Percentiles rank a stretch among this genome's conserved stretches.
These are phyloP conservation scores for Acanthis flammea DNA, from an alignment of 2,797 vertebrate species.

Conservation along the genomic window DNA sequence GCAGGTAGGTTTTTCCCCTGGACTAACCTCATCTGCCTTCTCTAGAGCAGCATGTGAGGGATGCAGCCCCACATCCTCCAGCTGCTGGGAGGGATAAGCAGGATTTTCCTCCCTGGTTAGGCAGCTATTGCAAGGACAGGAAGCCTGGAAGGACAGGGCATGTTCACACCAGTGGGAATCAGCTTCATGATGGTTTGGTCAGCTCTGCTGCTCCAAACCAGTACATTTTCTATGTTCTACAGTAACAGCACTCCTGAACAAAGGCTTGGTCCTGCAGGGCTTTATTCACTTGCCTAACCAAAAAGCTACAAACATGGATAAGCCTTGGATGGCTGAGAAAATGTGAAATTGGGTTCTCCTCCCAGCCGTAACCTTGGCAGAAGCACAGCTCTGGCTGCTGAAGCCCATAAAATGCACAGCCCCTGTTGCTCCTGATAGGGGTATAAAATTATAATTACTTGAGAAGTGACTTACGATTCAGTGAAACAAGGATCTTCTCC, in stretches of 20 bases:
- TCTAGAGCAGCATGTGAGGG: background rate
- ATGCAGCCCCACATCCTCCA: background rate
- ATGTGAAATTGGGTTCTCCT: background rate
- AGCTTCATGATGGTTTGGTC: background rate
- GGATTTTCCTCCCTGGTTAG: background rate
- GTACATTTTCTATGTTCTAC: background rate
- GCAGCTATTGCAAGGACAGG: background rate
- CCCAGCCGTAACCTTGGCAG: conserved; percentile 48
- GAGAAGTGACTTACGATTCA: conserved; percentile 61
- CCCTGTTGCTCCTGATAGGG: conserved; percentile 66
- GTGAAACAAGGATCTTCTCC: conserved; percentile 54
- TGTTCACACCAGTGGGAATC: background rate
- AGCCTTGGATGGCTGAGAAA: conserved; percentile 9
- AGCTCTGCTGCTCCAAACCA: background rate
- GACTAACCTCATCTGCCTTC: background rate
- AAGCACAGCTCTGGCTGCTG: conserved; percentile 4
- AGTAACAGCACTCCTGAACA: background rate
- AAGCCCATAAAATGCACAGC: conserved; percentile 63
- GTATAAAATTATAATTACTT: conserved; percentile 75
- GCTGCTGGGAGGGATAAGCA: background rate
- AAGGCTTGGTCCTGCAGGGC: background rate
- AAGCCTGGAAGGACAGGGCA: background rate
- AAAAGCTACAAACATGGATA: background rate
- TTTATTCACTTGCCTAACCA: background rate
- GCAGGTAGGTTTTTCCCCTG: background rate